Base-by-base conservation (phyloP, 2,888 invertebrate genomes). In the Pollenia amentaria region DNA sequence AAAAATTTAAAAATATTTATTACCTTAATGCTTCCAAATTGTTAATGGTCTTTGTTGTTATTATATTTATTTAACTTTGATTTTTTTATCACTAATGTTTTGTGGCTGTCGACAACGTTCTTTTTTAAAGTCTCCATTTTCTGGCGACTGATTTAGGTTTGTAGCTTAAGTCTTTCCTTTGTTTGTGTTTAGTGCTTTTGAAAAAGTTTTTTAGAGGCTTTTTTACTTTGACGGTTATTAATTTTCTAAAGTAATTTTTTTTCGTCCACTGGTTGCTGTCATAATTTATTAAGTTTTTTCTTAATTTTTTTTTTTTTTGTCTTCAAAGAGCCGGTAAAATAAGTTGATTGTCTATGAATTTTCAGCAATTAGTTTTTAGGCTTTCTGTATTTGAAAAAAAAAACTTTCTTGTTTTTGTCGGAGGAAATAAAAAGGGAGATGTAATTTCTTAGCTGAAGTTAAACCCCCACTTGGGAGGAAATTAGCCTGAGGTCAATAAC, bases 151-250 rank as follows among this genome's bases (percentile, higher is more conserved):
- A 40, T 65, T 57, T 10, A 46, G 21, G 42, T 72, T 72, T 53
- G 62, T 38, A 53, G 14, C 72, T 80, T 72, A n/a, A 80, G 10
- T 80, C 79, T 72, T 69, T 79, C 7, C 42, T 51, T 64, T 42
- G 53, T 57, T 40, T 9, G 8, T 44, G 2, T 38, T 46, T 12
- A 48, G 3, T 62, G 48, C 60, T 60, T 64, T 53, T 10, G 53
- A 57, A 67, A 46, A 14, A 18, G 46, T 67, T 10, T 67, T 67
- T 46, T 67, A 18, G 29, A 42, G 29, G 38, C 40, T 72, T 80
- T 44, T 3, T 38, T 18, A 14, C 9, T 18, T 38, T 18, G 7
- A n/a, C 11, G 73, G 73, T 14, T 14, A 51, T 79, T 62, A 69
- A 78, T 48, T 69, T 60, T 48, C 51, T 60, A 10, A 8, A 48